Evolutionary conservation across 1,140 invertebrate genomes (phyloP), one percentile per base, ranked within the genome.

Genomic region (Lasioglossum baleicum): DNA sequence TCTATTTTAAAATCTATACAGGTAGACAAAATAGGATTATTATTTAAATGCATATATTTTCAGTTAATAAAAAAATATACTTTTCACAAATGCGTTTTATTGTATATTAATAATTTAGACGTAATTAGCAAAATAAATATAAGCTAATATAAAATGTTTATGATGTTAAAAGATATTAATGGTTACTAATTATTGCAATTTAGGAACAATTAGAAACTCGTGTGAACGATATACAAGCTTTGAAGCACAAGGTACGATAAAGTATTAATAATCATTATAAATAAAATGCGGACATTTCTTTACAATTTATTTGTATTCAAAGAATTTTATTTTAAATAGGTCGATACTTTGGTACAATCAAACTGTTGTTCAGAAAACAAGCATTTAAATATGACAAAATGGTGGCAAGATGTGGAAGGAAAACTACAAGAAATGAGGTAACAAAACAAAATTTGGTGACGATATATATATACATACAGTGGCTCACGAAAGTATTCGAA

Each of bases 1-100:
- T 85, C 89, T 44, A 84, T 90, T 82, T 81, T 91, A 73, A 88
- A 65, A 80, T 83, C 71, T 51, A 74, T 91, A 81, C 87, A 92
- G 90, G 91, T 92, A 89, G 66, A 81, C 61, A 53, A 67, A 78
- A 42, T 17, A 42, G 8, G n/a, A 60, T 65, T 17, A 66, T 56
- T 73, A 7, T 64, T 8, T 20, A 71, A 53, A 7, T 64, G n/a
- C 7, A 22, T 42, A 22, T 42, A 15, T 42, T 0, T 35, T 48
- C 0, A 1, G 0, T 51, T 11, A 77, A 70, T 77, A 77, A 77
- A 77, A 8, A 7, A 26, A 31, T 77, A 48, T 60, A 44, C 67
- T 68, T 31, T 11, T 20, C 7, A 35, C 15, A 31, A 61, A 74
- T 35, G 48, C n/a, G 48, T 78, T 61, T 71, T 42, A 22, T 51